Conservation (phyloP, 2,113 vertebrate species). For the Pipra filicauda region DNA sequence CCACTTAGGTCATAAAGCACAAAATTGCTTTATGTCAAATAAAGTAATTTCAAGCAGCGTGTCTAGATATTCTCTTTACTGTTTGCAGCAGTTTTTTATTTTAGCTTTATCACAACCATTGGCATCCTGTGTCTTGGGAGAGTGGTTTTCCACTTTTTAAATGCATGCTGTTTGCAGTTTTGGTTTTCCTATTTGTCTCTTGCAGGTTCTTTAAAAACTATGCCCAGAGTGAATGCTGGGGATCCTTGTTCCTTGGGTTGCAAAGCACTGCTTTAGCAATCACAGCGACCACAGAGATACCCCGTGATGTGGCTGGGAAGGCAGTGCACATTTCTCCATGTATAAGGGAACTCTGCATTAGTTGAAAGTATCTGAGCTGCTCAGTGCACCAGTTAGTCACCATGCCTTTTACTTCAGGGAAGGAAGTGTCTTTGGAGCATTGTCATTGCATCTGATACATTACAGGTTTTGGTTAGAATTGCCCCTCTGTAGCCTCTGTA, state of each 20-base stretch:
- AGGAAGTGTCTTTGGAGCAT: not conserved
- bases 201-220: not conserved
- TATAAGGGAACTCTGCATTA: not conserved
- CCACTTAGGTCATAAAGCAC: not conserved
- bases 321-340: not conserved
- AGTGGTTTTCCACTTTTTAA: not conserved
- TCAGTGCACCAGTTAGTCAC: not conserved
- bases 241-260: not conserved
- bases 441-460: not conserved
- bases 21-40: not conserved
- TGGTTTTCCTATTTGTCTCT: not conserved
- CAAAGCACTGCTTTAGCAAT: not conserved
- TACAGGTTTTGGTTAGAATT: not conserved
- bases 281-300: not conserved
- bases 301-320: not conserved
- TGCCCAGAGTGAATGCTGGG: not conserved
- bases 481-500: fast-evolving
- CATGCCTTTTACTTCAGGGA: not conserved
- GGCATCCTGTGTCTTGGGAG: not conserved
- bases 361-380: not conserved
- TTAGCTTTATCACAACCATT: not conserved
- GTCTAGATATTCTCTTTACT: not conserved
- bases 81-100: not conserved
- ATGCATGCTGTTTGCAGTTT: not conserved
- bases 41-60: not conserved